Evolutionary conservation across 2,797 vertebrate genomes (phyloP), one percentile per base, ranked within the genome.

Genomic region (Ispidina picta): DNA sequence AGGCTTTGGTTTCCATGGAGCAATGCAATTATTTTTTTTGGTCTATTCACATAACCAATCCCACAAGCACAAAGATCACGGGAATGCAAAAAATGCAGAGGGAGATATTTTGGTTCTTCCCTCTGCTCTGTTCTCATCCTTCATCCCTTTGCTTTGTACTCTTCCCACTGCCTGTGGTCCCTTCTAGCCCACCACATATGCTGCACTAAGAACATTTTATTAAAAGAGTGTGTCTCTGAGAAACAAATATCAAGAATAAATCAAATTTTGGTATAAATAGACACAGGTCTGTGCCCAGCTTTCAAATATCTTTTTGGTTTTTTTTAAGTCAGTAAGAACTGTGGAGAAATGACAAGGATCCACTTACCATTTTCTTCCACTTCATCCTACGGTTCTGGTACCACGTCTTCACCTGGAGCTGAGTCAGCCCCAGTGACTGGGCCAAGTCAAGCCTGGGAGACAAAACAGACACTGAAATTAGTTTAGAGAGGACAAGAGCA

Each of bases 311-410:
- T 26, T 54, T 33, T 71, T 63, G 33, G 33, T 33, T 54, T 33
- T 71, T 63, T 44, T 37, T 26, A 49, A 62, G 63, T 7, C 13
- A 22, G 17, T 73, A 52, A 70, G 44, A 63, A 18, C 6, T 28
- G 6, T 0, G 9, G 46, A 56, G n/a, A 35, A 78, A 37, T 4
- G 33, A 10, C 33, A 81, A 64, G 1, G 2, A 68, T 33, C 8
- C 75, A 71, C 98, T 98, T 96, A 99, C 99, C 98, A 99, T 98
- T 98, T 99, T 99, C 97, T 99, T 99, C 99, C 99, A 99, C 96
- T 99, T 99, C 99, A 99, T 99, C 58, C 99, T 98, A 43, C 99
- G 98, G 97, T 99, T 99, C 97, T 99, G 99, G 97, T 99, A 99
- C 99, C 99, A 99, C 0, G 99, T 99, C 98, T 99, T 99, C 95